phyloP scores from a whole-genome alignment of 2,797 vertebrate genomes.

The Onychomys torridus region DNA sequence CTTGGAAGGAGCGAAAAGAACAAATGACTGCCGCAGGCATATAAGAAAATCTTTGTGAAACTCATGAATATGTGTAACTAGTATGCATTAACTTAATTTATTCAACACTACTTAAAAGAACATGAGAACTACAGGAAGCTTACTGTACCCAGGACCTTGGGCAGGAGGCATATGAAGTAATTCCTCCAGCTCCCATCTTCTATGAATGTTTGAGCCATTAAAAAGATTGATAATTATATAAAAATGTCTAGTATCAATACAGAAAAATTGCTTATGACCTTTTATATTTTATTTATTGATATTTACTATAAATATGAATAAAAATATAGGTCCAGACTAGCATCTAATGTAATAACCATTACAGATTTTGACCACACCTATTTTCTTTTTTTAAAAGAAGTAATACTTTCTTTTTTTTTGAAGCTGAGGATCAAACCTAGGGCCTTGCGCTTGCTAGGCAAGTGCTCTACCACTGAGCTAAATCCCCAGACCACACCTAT shows the following conservation, averaged over 20 bases:
- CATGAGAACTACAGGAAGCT: background rate
- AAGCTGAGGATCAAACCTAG: too few relatives aligned
- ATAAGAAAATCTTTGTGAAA: too few relatives aligned
- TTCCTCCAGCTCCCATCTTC: background rate
- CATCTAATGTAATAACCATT: background rate
- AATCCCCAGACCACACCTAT: background rate
- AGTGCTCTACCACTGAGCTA: too few relatives aligned
- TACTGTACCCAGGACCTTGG: background rate
- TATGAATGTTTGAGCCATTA: background rate
- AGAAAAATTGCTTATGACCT: background rate
- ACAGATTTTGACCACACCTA: background rate
- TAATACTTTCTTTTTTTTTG: too few relatives aligned
- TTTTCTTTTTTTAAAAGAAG: too few relatives aligned
- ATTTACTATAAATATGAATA: slow-evolving; percentile 27
- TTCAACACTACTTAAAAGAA: background rate
- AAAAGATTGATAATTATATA: background rate
- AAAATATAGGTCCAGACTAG: background rate
- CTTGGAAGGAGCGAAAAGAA: background rate
- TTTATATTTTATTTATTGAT: background rate
- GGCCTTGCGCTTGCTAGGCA: too few relatives aligned
- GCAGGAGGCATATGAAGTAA: background rate
- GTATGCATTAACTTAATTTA: background rate
- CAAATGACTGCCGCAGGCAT: background rate
- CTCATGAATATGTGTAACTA: background rate
- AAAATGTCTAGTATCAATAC: background rate